Base-by-base conservation (phyloP, 2,113 vertebrate species). In the Scopus umbretta region DNA sequence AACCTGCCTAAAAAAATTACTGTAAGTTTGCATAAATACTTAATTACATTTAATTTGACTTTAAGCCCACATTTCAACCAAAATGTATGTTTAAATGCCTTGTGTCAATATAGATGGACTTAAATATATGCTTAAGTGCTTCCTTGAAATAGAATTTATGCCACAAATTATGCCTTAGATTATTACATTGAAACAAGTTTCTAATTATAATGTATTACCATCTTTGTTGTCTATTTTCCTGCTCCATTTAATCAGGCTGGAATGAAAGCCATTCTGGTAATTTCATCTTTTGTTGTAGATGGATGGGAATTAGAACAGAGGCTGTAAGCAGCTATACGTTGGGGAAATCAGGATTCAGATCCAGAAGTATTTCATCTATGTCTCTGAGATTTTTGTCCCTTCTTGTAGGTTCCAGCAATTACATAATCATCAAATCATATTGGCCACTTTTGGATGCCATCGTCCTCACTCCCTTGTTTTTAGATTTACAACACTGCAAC, bases 221-320 rank as follows among this genome's bases (percentile, higher is more conserved):
- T 79, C 92, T 93, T 67, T 74, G 72, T 62, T 95, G 80, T 74
- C 90, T 94, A 47, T 96, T 95, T 92, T 86, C 52, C 86, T 94
- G 82, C 82, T 92, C 75, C 86, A 81, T 96, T 97, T 96, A 94
- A 92, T 93, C 90, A 92, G 67, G 65, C 83, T 96, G 61, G 72
- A 92, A 92, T 42, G 65, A 86, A 94, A 96, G 55, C 42, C 71
- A 65, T 83, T 90, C 95, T 88, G 52, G 59, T 63, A 93, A 94
- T 96, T 96, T 95, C 72, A 79, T 88, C 55, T 90, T 93, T 92
- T 95, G 62, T 92, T 93, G 50, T 74, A 55, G 71, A 78, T 73
- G 86, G 49, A 91, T 80, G 82, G 71, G 75, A 96, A 88, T 82
- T 62, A 86, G 25, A 94, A 86, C 12, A 83, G 62, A 73, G 56